These are phyloP conservation scores for Drosophila dives DNA, from an alignment of 2,888 invertebrate genomes.

Conservation along the genomic window DNA sequence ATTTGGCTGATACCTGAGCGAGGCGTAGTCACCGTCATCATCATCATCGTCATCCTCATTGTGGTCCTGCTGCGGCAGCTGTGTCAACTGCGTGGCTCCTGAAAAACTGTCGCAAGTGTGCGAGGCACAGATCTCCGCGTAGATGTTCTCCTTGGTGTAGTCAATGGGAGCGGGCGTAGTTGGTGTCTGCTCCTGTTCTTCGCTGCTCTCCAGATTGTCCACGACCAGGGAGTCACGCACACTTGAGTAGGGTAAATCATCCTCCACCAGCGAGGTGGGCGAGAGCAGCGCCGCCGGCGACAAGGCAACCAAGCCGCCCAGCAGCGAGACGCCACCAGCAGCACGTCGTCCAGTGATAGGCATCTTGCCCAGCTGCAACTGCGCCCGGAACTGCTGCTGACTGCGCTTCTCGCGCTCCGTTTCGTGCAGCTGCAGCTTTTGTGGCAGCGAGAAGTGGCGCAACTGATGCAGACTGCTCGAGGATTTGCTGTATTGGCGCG, in stretches of 20 bases:
- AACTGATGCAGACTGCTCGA: slow-evolving; percentile 87
- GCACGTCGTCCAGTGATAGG: slow-evolving; percentile 82
- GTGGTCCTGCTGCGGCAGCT: slow-evolving; percentile 16
- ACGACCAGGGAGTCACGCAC: slow-evolving; percentile 88
- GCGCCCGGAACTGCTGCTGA: slow-evolving; percentile 79
- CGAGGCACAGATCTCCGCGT: slow-evolving; percentile 88
- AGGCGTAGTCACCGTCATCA: slow-evolving; percentile 81
- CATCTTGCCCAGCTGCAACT: slow-evolving; percentile 55
- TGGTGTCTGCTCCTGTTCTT: slow-evolving; percentile 29
- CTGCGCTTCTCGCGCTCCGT: slow-evolving; percentile 75
- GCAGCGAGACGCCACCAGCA: slow-evolving; percentile 77
- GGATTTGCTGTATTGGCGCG: slow-evolving; percentile 88
- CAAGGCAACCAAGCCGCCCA: slow-evolving; percentile 57
- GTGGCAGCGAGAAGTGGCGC: slow-evolving; percentile 83
- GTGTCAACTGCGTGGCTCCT: slow-evolving; percentile 70
- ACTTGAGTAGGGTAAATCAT: slow-evolving; percentile 90
- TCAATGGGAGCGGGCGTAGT: slow-evolving; percentile 73
- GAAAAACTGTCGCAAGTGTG: slow-evolving; percentile 72
- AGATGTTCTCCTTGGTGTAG: slow-evolving; percentile 88
- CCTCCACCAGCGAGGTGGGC: slow-evolving; percentile 83
- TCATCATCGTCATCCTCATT: slow-evolving; percentile 70
- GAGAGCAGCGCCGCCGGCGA: slow-evolving; percentile 63
- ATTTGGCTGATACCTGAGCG: slow-evolving; percentile 70
- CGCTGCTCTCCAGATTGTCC: slow-evolving; percentile 71
- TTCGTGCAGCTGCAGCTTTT: slow-evolving; percentile 87